These are phyloP conservation scores for Rhinoraja longicauda DNA, from an alignment of 2,797 vertebrate species.

Conservation along the genomic window DNA sequence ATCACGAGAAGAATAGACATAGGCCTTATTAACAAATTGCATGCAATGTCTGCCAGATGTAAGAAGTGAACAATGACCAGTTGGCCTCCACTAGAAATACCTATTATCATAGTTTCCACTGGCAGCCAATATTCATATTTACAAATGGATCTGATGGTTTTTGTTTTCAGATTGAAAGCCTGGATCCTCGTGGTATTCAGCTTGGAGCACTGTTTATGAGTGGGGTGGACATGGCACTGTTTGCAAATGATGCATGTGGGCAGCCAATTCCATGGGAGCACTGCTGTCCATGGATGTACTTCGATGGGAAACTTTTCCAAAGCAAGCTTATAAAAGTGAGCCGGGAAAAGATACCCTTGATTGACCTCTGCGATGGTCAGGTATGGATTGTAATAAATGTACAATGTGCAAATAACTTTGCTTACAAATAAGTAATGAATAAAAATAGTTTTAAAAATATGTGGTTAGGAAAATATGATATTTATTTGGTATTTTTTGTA, in stretches of 20 bases:
- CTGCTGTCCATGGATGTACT: constrained; percentile 97
- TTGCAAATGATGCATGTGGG: constrained; percentile 85
- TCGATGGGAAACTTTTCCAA: constrained; percentile 91
- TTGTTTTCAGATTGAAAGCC: constrained; percentile 77
- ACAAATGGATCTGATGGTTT: not conserved
- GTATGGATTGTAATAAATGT: constrained; percentile 54
- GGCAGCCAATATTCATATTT: not conserved
- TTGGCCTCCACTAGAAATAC: not conserved
- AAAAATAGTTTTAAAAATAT: not conserved
- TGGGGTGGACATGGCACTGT: constrained; percentile 89
- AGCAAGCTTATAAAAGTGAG: constrained; percentile 84
- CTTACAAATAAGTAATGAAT: not conserved
- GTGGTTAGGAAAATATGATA: not conserved
- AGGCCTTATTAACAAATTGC: not conserved
- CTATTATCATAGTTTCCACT: not conserved
- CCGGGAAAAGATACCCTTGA: constrained; percentile 84
- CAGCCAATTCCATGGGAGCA: constrained; percentile 93
- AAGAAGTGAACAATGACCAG: not conserved
- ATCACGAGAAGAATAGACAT: not conserved
- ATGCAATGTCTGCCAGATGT: not conserved
- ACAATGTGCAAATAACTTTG: not conserved
- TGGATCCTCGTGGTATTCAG: constrained; percentile 85
- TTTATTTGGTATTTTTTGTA: not conserved
- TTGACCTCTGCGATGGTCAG: constrained; percentile 99
- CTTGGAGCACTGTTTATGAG: constrained; percentile 92